phyloP scores from a whole-genome alignment of 2,888 invertebrate genomes.

The Beris morrisii region DNA sequence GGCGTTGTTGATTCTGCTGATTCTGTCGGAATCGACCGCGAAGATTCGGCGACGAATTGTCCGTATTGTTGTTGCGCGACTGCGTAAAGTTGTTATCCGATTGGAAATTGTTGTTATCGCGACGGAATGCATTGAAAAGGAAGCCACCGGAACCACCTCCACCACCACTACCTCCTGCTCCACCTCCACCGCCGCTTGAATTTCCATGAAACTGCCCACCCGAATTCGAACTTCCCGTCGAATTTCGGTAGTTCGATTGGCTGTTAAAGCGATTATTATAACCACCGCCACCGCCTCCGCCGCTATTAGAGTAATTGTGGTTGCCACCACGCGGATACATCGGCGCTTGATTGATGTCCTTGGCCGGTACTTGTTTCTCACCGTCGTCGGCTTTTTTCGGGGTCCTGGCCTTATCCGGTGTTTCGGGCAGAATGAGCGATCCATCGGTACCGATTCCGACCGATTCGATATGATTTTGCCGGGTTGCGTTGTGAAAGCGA shows the following conservation, averaged over 20 bases:
- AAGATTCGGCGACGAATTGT: constrained; percentile 14
- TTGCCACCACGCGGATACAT: constrained; percentile 64
- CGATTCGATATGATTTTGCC: constrained; percentile 60
- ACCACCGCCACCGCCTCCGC: constrained; percentile 56
- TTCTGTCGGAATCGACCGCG: constrained; percentile 22
- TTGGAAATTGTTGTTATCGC: constrained; percentile 26
- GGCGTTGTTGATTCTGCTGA: constrained; percentile 22
- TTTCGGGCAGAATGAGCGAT: constrained; percentile 58
- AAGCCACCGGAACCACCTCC: constrained; percentile 27
- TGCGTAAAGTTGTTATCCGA: constrained; percentile 16
- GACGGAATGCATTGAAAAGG: constrained; percentile 30
- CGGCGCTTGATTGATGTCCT: constrained; percentile 59
- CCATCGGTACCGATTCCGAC: constrained; percentile 60
- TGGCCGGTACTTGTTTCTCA: constrained; percentile 30
- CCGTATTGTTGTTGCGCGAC: constrained; percentile 2
- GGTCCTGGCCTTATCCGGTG: constrained; percentile 30
- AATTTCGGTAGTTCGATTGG: constrained; percentile 45
- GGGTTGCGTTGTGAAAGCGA: constrained; percentile 67
- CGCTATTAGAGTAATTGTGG: constrained; percentile 44
- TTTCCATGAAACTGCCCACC: constrained; percentile 16
- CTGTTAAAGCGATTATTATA: constrained; percentile 49
- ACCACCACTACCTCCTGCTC: constrained; percentile 13
- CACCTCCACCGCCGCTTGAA: not conserved
- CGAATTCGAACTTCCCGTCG: constrained; percentile 39
- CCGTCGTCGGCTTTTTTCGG: constrained; percentile 6